Percentiles rank a stretch among this genome's conserved stretches.
phyloP scores from a whole-genome alignment of 2,888 invertebrate species.

The Trachelus troglodyta region DNA sequence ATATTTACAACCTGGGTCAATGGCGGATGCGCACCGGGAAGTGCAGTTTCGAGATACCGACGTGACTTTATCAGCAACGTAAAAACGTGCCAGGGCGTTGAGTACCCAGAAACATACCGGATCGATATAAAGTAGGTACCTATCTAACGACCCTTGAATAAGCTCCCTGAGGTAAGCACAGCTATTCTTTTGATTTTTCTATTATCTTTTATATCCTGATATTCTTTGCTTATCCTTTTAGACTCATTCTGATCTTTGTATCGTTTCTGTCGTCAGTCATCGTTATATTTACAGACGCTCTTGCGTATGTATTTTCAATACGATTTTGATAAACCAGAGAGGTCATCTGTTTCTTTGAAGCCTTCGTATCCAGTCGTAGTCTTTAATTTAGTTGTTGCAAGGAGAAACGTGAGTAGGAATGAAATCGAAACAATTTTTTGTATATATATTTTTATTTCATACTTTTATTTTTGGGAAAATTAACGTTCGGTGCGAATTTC shows the following conservation, averaged over 20 bases:
- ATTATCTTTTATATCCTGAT: neutral
- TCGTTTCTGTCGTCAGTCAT: conserved; percentile 34
- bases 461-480: neutral
- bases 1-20: neutral
- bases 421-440: neutral
- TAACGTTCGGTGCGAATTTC: neutral
- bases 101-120: conserved; percentile 12
- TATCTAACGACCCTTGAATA: conserved; percentile 30
- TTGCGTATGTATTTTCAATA: no score
- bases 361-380: neutral
- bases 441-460: neutral
- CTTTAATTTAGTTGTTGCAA: neutral
- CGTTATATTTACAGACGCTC: conserved; percentile 30
- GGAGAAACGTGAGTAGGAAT: neutral
- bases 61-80: neutral
- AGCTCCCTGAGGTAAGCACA: conserved; percentile 29
- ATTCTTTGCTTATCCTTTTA: neutral
- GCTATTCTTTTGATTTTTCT: neutral
- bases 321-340: no score
- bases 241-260: conserved; percentile 35
- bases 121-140: conserved; percentile 27
- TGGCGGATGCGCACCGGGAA: neutral
- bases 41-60: neutral
- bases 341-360: no score
- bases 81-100: neutral